Evolutionary conservation across 2,888 invertebrate species (phyloP), one percentile per base, ranked within the genome.

Genomic region (Plusia festucae): DNA sequence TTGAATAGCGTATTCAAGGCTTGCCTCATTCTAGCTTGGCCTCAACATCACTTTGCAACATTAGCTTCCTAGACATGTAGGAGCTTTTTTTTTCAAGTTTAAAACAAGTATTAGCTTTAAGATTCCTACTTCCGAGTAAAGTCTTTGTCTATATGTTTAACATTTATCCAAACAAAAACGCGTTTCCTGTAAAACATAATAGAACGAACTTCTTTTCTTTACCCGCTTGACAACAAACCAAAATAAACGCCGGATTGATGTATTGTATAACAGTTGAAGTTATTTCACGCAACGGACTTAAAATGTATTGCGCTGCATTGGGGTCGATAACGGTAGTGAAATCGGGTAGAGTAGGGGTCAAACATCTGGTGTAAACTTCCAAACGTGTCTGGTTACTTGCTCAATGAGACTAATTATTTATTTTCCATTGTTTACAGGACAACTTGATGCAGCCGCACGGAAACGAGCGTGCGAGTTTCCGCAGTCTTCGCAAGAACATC

Each of bases 401-500:
- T 76, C 78, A 72, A 64, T 71, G 62, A 59, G 65, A 79, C 76
- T 87, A n/a, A 88, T 62, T 64, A 64, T 84, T 80, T 54, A 69
- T 78, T 91, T 89, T 88, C 79, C 81, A 82, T 82, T 94, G 76
- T 88, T 96, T 97, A 60, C 95, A 98, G 98, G 97, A 97, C 95
- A 96, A 96, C 92, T 96, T 97, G 90, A 97, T 97, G 95, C 97
- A 97, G 95, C 95, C 96, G 72, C 95, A 95, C 79, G 96, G 96
- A 82, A 97, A 96, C 85, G 97, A 97, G 90, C 96, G 97, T 90
- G 96, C 97, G 84, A 97, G 97, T 86, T 97, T 98, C 91, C 97
- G 97, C 91, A 97, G 97, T 90, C 97, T 98, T 93, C 97, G 97
- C 83, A 98, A 98, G 91, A 98, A 98, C 91, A 96, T 98, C 85